A percentile compares a stretch with the other conserved stretches of the same genome.
These are phyloP conservation scores for Brachylomia viminalis DNA, from an alignment of 2,888 invertebrate species.

Conservation along the genomic window DNA sequence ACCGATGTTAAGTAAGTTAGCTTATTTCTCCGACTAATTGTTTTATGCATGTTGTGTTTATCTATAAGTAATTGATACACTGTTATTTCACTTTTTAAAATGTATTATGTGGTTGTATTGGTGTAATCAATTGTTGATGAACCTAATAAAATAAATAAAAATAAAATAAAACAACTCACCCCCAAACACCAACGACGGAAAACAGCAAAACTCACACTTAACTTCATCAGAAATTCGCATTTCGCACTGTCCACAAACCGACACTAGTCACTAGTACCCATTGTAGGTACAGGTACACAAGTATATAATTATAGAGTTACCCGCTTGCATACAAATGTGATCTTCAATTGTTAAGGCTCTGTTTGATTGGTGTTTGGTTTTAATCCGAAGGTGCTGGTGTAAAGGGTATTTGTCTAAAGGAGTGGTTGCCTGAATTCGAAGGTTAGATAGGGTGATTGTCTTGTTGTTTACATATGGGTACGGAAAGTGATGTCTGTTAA, in stretches of 20 bases:
- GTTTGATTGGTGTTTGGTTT: constrained; percentile 43
- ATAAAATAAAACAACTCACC: too few species aligned
- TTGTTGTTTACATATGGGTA: neutral
- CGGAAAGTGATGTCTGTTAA: too few species aligned
- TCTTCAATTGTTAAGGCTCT: constrained; percentile 10
- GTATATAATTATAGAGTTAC: neutral
- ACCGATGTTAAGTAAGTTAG: too few species aligned
- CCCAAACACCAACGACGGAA: neutral
- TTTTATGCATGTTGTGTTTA: too few species aligned
- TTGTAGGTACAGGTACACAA: neutral
- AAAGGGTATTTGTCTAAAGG: constrained; percentile 6
- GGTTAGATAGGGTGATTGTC: neutral
- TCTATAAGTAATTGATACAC: too few species aligned
- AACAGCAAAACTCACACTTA: neutral
- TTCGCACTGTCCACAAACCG: neutral
- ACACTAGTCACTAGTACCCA: neutral
- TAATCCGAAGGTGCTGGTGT: constrained; percentile 4
- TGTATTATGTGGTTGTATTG: too few species aligned
- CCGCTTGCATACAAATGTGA: constrained; percentile 48
- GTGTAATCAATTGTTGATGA: too few species aligned
- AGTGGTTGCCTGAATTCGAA: neutral
- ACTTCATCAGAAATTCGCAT: constrained; percentile 10
- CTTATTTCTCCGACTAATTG: too few species aligned
- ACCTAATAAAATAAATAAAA: too few species aligned
- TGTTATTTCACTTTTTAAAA: too few species aligned